Evolutionary conservation across 2,888 invertebrate genomes (phyloP).

Genomic region (Xestoiulus laeticollis): DNA sequence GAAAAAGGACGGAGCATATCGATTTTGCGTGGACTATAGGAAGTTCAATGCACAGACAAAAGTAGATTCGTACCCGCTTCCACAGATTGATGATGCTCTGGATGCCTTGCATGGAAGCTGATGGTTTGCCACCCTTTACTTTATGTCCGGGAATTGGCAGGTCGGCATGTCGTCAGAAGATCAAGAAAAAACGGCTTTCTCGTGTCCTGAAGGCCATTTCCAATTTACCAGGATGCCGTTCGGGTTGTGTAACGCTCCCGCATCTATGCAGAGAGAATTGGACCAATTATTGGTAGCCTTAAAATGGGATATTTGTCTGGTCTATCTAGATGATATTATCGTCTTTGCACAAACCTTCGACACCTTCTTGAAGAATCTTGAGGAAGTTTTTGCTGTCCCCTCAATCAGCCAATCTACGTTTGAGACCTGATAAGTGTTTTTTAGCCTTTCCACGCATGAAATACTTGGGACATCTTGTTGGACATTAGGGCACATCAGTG

Average conservation of each 20-base stretch:
- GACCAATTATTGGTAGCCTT: neutral
- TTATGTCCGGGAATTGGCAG: neutral
- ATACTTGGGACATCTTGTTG: neutral
- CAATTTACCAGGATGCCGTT: neutral
- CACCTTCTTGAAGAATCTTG: neutral
- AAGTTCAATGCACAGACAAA: neutral
- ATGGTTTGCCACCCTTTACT: neutral
- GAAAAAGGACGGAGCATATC: neutral
- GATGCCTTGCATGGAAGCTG: neutral
- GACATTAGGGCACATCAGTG: neutral
- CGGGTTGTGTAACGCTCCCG: neutral
- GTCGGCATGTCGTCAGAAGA: neutral
- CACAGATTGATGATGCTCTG: neutral
- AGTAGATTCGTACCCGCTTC: neutral
- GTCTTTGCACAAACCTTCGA: neutral
- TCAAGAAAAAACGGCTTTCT: neutral
- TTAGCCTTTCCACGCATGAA: neutral
- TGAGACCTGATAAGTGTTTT: neutral
- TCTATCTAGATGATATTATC: neutral
- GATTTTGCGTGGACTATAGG: neutral
- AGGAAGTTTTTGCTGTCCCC: neutral
- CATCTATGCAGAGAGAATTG: neutral
- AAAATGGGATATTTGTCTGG: neutral
- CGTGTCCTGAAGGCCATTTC: neutral
- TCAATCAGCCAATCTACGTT: no score